Evolutionary conservation across 2,113 vertebrate species (phyloP).

Genomic region (Mastomys coucha): DNA sequence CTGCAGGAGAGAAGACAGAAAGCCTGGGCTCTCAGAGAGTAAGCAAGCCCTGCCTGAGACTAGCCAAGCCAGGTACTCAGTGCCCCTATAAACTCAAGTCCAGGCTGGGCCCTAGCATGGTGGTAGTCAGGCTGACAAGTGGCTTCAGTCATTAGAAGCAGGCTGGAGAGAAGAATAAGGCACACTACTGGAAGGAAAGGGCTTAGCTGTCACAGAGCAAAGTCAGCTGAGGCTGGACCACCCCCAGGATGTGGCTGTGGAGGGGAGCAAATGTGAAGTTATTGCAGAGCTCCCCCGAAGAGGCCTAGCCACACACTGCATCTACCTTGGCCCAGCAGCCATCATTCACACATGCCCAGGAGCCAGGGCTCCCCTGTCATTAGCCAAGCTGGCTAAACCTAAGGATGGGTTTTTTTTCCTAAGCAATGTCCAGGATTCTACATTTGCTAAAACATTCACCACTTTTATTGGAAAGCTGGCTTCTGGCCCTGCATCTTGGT

Average conservation of each 20-base stretch:
- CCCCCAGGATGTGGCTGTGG: neutral
- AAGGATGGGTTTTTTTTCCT: conserved; percentile 17
- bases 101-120: neutral
- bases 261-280: neutral
- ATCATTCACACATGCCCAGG: no score
- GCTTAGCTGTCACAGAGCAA: neutral
- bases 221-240: no score
- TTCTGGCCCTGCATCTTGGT: neutral
- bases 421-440: conserved; percentile 49
- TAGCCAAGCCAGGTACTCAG: no score
- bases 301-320: neutral
- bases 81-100: no score
- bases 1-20: neutral
- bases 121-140: neutral
- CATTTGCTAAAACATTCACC: conserved; percentile 22
- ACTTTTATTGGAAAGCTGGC: conserved; percentile 59
- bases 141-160: neutral
- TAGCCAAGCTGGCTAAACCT: neutral
- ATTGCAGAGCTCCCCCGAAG: neutral
- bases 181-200: neutral
- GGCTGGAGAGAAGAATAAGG: no score
- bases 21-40: no score
- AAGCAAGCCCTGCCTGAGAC: neutral
- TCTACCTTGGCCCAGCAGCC: neutral
- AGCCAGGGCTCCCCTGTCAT: neutral